These are phyloP conservation scores for Drosophila hydei DNA, from an alignment of 1,140 invertebrate genomes.

Conservation along the genomic window DNA sequence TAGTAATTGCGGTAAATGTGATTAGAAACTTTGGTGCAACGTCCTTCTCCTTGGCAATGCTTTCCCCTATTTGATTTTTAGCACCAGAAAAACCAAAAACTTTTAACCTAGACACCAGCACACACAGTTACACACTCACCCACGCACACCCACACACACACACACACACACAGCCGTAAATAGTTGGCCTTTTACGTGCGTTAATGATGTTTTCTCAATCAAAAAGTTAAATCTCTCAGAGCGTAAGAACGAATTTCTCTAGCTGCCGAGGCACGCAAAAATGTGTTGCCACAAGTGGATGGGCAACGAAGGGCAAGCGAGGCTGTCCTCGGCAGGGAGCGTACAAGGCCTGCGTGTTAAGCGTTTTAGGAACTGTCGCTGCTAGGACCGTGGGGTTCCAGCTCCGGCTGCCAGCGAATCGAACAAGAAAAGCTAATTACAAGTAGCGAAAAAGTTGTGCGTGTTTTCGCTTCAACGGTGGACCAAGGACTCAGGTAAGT, in stretches of 20 bases:
- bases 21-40: conserved; percentile 74
- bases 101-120: conserved; percentile 67
- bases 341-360: conserved; percentile 50
- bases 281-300: conserved; percentile 39
- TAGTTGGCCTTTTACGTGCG: conserved; percentile 81
- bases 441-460: conserved; percentile 78
- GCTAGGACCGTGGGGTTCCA: conserved; percentile 29
- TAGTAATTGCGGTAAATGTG: conserved; percentile 82
- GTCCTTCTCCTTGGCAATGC: conserved; percentile 49
- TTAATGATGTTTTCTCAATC: conserved; percentile 82
- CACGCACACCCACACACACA: background rate
- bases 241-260: conserved; percentile 67
- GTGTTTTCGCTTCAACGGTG: conserved; percentile 65
- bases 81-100: conserved; percentile 73
- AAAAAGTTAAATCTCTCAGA: conserved; percentile 79
- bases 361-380: conserved; percentile 67
- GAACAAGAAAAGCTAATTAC: conserved; percentile 82
- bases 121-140: conserved; percentile 9
- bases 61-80: conserved; percentile 80
- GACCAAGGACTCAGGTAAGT: conserved; percentile 21
- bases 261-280: conserved; percentile 60
- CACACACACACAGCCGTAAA: conserved; percentile 51
- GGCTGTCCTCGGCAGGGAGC: background rate
- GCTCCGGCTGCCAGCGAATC: conserved; percentile 66
- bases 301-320: background rate